Conservation (phyloP, 2,113 vertebrate species). For the Rhegmatorhina hoffmannsi region DNA sequence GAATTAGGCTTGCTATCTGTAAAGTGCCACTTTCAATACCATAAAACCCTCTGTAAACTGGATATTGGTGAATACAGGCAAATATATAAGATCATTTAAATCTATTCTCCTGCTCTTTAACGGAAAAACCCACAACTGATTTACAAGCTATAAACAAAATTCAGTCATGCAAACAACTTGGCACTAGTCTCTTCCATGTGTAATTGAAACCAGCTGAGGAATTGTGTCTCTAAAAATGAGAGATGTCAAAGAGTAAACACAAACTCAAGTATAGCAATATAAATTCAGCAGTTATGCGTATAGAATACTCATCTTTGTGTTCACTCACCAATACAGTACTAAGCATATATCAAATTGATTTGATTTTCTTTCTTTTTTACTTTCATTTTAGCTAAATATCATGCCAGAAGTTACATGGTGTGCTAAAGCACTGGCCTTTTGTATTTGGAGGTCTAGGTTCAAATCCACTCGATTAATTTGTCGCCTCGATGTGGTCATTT, state of each 20-base stretch:
- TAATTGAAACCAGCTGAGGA: conserved; percentile 58
- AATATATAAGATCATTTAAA: conserved; percentile 5
- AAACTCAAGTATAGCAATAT: conserved; percentile 31
- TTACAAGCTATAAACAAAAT: conserved; percentile 58
- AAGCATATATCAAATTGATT: conserved; percentile 6
- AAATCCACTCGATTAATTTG: conserved; percentile 38
- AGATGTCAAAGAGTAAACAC: conserved; percentile 46
- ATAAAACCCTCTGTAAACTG: background rate
- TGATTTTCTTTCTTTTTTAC: conserved; percentile 33
- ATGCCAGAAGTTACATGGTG: conserved; percentile 54
- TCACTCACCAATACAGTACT: background rate
- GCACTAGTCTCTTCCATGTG: background rate
- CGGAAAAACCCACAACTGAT: conserved; percentile 14
- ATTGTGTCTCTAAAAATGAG: background rate
- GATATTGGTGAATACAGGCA: background rate
- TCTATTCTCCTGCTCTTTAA: background rate
- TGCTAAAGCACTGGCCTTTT: conserved; percentile 25
- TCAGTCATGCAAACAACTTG: conserved; percentile 55
- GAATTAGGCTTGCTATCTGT: background rate
- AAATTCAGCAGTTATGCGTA: background rate
- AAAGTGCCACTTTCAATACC: background rate
- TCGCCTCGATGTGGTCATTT: conserved; percentile 31
- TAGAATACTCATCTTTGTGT: background rate
- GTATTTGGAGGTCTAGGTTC: conserved; percentile 40
- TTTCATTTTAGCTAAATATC: conserved; percentile 28